Base-by-base conservation (phyloP, 2,113 vertebrate genomes). In the mouse (Mus musculus) region DNA sequence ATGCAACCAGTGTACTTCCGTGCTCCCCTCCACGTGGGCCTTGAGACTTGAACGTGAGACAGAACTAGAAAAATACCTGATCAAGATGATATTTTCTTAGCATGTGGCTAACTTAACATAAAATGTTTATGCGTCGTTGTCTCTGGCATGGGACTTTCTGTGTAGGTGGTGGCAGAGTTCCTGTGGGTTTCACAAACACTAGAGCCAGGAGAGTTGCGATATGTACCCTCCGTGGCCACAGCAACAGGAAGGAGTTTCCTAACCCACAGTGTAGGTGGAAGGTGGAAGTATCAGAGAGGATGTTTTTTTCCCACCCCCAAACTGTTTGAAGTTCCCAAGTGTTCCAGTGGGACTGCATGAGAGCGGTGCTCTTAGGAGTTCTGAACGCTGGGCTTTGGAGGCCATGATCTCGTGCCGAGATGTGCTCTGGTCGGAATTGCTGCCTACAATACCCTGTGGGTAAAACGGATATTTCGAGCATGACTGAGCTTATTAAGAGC, bases 111-210 rank as follows among this genome's bases (percentile, higher is more conserved):
- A 95, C 91, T 95, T 90, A 63, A 95, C 95, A 82, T 95, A 97
- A 71, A 95, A 94, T 96, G 97, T 94, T 94, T 97, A 95, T 86
- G 33, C 28, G 97, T 97, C 86, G 49, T 92, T 26, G 81, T 86
- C 98, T 96, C 95, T 98, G 97, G 86, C 95, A 81, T 65, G 17
- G 54, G 39, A 11, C 81, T 89, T 73, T 73, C 84, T 86, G 1
- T 92, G 97, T 97, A 93, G 98, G 95, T 97, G 94, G 96, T 92
- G 19, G 77, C 95, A 97, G 90, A 90, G 95, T 97, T 98, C 96
- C 91, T 97, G 76, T 96, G 97, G 89, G 97, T 97, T 89, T 97
- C 94, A 30, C 93, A 82, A 97, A 95, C 97, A 76, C 65, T 96
- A 49, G 46, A 63, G 75, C 95, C 91, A 96, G 95, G 0, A 7